Percentiles rank a stretch among this genome's conserved stretches.
These are phyloP conservation scores for Tetrapedia diversipes DNA, from an alignment of 2,888 invertebrate genomes.

Conservation along the genomic window DNA sequence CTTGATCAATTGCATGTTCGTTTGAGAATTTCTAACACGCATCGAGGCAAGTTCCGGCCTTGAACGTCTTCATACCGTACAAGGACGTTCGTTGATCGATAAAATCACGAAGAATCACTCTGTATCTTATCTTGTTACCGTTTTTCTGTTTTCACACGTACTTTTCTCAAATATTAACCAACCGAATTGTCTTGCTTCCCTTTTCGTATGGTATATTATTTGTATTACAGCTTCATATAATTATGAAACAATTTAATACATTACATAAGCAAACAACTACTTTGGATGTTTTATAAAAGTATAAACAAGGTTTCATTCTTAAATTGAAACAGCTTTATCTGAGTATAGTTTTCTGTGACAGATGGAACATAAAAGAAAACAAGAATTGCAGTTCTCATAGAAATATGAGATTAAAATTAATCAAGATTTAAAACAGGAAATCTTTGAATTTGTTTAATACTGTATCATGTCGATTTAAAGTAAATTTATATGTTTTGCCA, in stretches of 20 bases:
- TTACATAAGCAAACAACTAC: too few species aligned
- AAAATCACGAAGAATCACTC: constrained; percentile 41
- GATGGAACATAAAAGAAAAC: too few species aligned
- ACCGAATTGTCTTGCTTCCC: neutral
- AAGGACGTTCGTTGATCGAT: constrained; percentile 62
- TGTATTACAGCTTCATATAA: too few species aligned
- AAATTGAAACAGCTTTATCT: neutral
- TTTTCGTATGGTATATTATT: too few species aligned
- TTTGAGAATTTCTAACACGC: constrained; percentile 49
- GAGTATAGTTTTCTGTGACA: too few species aligned
- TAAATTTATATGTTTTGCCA: too few species aligned
- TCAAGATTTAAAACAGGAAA: neutral
- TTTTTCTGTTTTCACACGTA: neutral
- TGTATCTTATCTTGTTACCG: constrained; percentile 27
- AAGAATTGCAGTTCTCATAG: too few species aligned
- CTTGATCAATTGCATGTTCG: neutral
- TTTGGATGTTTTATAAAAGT: too few species aligned
- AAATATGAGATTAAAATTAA: neutral
- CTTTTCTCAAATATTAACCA: too few species aligned
- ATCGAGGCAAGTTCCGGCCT: constrained; percentile 47
- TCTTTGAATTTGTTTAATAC: too few species aligned
- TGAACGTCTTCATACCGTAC: constrained; percentile 45
- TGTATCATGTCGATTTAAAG: too few species aligned
- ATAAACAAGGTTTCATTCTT: neutral
- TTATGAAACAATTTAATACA: too few species aligned